phyloP scores from a whole-genome alignment of 1,140 invertebrate genomes.

The Listronotus oregonensis region DNA sequence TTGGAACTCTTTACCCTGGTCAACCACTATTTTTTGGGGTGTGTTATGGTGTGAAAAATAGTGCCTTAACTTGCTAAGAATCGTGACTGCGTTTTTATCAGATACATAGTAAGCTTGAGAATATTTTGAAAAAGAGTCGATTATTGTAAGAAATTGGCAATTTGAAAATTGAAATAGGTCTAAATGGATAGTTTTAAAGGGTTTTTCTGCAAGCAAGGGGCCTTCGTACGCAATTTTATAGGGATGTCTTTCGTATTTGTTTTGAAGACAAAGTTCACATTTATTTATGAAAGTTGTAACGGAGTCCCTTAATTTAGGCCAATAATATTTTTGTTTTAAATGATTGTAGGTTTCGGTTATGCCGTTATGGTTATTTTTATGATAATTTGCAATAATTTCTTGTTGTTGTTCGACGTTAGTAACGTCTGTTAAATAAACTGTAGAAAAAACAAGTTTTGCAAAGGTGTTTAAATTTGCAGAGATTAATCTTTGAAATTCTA shows the following conservation, averaged over 20 bases:
- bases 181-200: constrained; percentile 45
- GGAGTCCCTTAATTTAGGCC: constrained; percentile 25
- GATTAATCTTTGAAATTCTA: constrained; percentile 20
- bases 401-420: constrained; percentile 16
- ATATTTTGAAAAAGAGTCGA: no score
- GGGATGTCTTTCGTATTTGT: constrained; percentile 35
- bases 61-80: no score
- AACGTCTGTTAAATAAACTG: constrained; percentile 2
- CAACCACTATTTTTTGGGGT: no score
- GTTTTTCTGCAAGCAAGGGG: constrained; percentile 41
- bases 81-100: no score
- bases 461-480: neutral
- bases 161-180: constrained; percentile 42
- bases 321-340: constrained; percentile 34
- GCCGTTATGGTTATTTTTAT: constrained; percentile 31
- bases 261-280: constrained; percentile 37
- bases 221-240: constrained; percentile 28
- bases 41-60: no score
- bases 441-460: constrained; percentile 9
- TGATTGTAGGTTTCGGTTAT: constrained; percentile 35
- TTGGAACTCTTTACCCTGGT: no score
- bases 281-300: constrained; percentile 28
- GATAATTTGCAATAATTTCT: constrained; percentile 22
- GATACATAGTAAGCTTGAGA: no score
- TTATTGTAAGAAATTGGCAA: constrained; percentile 41